Conservation (phyloP, 2,888 invertebrate genomes). For the Orthosia incerta region DNA sequence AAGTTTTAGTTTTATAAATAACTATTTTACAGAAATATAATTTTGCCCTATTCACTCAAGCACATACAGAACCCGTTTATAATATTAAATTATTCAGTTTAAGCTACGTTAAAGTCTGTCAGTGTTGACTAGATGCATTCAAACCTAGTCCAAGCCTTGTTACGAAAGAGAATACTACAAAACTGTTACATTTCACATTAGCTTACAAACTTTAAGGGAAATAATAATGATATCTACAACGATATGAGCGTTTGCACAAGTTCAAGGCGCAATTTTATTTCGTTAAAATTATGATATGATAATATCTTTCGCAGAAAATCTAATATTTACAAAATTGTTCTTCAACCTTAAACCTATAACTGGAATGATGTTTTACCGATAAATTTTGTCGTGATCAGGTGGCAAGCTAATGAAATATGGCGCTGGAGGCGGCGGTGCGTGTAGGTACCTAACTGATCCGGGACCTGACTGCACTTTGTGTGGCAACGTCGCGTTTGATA, state of each 20-base stretch:
- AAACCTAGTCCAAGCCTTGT: slow-evolving; percentile 67
- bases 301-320: slow-evolving; percentile 65
- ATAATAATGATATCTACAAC: slow-evolving; percentile 77
- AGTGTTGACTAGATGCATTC: slow-evolving; percentile 71
- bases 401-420: slow-evolving; percentile 92
- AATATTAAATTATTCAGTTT: slow-evolving; percentile 39
- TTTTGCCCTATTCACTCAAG: slow-evolving; percentile 56
- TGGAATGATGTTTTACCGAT: slow-evolving; percentile 85
- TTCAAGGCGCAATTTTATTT: slow-evolving; percentile 59
- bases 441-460: slow-evolving; percentile 88
- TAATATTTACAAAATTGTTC: slow-evolving; percentile 75
- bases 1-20: slow-evolving; percentile 59
- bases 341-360: slow-evolving; percentile 41
- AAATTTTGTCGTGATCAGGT: slow-evolving; percentile 92
- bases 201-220: slow-evolving; percentile 41
- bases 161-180: slow-evolving; percentile 45
- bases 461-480: slow-evolving; percentile 92
- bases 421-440: slow-evolving; percentile 91
- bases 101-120: slow-evolving; percentile 62
- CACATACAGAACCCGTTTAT: slow-evolving; percentile 46
- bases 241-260: slow-evolving; percentile 70
- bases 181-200: slow-evolving; percentile 48
- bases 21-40: slow-evolving; percentile 60
- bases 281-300: slow-evolving; percentile 67
- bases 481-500: slow-evolving; percentile 92